These are phyloP conservation scores for Monarcha castaneiventris DNA, from an alignment of 2,113 vertebrate species.

Conservation along the genomic window DNA sequence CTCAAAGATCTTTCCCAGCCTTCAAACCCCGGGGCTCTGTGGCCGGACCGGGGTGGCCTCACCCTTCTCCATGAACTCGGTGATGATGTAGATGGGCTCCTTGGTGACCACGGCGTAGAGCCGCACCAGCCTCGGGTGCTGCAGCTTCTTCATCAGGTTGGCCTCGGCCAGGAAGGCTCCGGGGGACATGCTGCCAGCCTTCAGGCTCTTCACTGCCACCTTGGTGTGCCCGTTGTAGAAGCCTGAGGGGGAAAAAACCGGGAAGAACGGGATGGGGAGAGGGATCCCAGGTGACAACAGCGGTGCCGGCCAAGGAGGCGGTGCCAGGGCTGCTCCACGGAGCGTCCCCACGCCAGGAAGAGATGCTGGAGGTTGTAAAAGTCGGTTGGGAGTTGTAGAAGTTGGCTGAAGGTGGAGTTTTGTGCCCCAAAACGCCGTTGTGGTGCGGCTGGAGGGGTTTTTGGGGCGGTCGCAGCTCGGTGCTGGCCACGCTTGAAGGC, in stretches of 20 bases:
- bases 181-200: slow-evolving; percentile 93
- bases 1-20: accelerated
- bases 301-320: accelerated
- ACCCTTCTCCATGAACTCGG: slow-evolving; percentile 99
- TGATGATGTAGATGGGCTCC: slow-evolving; percentile 97
- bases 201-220: slow-evolving; percentile 94
- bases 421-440: accelerated
- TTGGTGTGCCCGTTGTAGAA: slow-evolving; percentile 87
- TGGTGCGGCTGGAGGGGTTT: background rate
- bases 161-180: slow-evolving; percentile 93
- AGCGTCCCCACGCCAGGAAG: accelerated
- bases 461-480: accelerated
- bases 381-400: background rate
- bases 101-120: slow-evolving; percentile 95
- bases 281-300: accelerated
- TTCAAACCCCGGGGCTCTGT: accelerated
- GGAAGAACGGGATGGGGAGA: background rate
- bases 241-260: slow-evolving; percentile 59
- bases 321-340: background rate
- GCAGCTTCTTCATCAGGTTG: slow-evolving; percentile 97
- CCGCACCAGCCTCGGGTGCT: slow-evolving; percentile 86
- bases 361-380: accelerated
- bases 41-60: background rate
- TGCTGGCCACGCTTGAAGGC: no score
- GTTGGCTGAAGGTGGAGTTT: background rate